These are phyloP conservation scores for Gadus macrocephalus DNA, from an alignment of 2,113 vertebrate genomes.

Conservation along the genomic window DNA sequence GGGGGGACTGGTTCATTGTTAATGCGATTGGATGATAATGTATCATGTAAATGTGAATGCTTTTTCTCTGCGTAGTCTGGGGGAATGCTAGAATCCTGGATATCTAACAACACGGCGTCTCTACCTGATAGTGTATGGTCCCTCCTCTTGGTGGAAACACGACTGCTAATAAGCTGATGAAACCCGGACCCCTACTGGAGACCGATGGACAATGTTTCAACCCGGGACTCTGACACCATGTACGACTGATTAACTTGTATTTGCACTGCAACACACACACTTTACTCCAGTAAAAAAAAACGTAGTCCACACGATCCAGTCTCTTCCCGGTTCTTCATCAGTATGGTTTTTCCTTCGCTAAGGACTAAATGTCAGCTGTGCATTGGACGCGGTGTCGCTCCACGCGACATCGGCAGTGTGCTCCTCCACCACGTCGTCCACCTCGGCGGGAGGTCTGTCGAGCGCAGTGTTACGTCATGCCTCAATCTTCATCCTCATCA, in stretches of 20 bases:
- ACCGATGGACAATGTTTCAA: constrained; percentile 39
- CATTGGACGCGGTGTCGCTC: no score
- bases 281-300: constrained; percentile 91
- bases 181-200: constrained; percentile 66
- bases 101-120: constrained; percentile 16
- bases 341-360: no score
- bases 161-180: constrained; percentile 67
- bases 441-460: no score
- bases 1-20: no score
- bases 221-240: constrained; percentile 34
- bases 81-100: constrained; percentile 39
- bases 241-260: constrained; percentile 68
- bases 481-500: no score
- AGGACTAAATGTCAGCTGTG: no score
- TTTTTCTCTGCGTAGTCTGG: constrained; percentile 26
- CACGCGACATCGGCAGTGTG: no score
- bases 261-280: constrained; percentile 81
- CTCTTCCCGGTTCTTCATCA: constrained; percentile 4
- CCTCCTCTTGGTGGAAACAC: constrained; percentile 24
- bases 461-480: no score
- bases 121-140: constrained; percentile 71
- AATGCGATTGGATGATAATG: no score
- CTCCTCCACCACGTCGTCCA: no score
- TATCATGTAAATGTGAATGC: constrained; percentile 40
- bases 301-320: constrained; percentile 10